Conservation (phyloP, 2,113 vertebrate genomes). For the Anoura caudifer region DNA sequence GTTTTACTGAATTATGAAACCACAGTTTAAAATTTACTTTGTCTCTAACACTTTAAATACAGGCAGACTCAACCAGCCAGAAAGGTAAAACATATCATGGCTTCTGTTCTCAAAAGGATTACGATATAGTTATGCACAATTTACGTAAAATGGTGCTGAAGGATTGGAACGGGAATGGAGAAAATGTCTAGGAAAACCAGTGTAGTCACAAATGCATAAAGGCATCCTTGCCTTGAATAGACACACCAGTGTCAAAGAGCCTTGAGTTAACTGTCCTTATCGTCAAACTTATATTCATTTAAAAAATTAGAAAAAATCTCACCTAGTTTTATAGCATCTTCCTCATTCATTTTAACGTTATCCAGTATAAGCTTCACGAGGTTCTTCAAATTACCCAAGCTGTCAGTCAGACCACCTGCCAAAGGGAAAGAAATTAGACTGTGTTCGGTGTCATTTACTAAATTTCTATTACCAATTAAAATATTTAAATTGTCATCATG, state of each 20-base stretch:
- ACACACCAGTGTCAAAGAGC: not conserved
- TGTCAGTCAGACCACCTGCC: conserved; percentile 65
- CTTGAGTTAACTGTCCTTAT: conserved; percentile 28
- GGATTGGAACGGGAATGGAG: not conserved
- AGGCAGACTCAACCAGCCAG: not conserved
- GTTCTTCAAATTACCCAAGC: conserved; percentile 67
- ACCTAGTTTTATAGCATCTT: conserved; percentile 65
- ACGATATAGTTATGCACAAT: not conserved
- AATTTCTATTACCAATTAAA: not conserved
- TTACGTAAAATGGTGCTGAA: not conserved
- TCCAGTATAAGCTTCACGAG: conserved; percentile 62
- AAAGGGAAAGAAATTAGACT: not conserved
- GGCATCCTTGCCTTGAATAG: not conserved
- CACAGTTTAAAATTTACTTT: not conserved
- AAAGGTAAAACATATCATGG: not conserved
- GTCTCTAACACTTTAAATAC: not conserved
- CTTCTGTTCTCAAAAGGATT: not conserved
- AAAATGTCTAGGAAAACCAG: not conserved
- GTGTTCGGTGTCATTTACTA: not conserved
- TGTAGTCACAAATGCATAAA: not conserved
- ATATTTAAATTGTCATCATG: not conserved
- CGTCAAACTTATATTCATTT: not conserved
- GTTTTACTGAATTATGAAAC: conserved; percentile 7
- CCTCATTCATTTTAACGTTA: conserved; percentile 65
- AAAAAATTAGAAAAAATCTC: conserved; percentile 31